These are phyloP conservation scores for Hephaestus fuliginosus DNA, from an alignment of 2,797 vertebrate genomes.

Conservation along the genomic window DNA sequence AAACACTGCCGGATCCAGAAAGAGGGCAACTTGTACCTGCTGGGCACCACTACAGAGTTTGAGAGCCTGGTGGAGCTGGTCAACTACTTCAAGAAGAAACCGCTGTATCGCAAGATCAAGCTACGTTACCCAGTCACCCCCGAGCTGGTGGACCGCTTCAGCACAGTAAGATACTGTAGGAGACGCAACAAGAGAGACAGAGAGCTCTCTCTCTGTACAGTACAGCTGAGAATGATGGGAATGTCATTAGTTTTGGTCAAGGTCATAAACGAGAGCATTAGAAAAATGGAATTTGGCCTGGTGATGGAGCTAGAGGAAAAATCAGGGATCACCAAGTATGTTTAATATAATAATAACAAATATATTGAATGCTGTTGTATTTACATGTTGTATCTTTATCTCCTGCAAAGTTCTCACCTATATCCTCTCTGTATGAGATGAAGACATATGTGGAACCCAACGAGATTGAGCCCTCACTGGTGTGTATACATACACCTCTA, in stretches of 20 bases:
- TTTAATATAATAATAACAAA: neutral
- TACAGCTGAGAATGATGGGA: neutral
- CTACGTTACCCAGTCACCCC: conserved; percentile 95
- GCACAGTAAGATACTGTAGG: conserved; percentile 79
- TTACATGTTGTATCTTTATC: neutral
- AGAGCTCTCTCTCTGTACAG: neutral
- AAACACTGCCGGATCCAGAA: conserved; percentile 96
- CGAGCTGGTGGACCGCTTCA: conserved; percentile 92
- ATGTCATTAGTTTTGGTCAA: neutral
- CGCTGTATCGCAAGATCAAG: conserved; percentile 95
- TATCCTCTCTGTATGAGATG: conserved; percentile 89
- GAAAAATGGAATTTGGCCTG: neutral
- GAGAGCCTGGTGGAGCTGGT: conserved; percentile 96
- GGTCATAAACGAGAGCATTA: neutral
- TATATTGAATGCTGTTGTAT: neutral
- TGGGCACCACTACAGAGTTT: conserved; percentile 95
- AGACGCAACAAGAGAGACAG: neutral
- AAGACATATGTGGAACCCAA: conserved; percentile 95
- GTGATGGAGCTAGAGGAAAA: neutral
- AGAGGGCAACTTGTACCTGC: conserved; percentile 90
- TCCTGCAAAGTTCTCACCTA: neutral
- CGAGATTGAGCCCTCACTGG: conserved; percentile 93
- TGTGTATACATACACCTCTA: conserved; percentile 68
- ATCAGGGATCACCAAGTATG: neutral
- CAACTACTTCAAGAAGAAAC: conserved; percentile 92